phyloP scores from a whole-genome alignment of 2,113 vertebrate genomes.

The Myotis lucifugus region DNA sequence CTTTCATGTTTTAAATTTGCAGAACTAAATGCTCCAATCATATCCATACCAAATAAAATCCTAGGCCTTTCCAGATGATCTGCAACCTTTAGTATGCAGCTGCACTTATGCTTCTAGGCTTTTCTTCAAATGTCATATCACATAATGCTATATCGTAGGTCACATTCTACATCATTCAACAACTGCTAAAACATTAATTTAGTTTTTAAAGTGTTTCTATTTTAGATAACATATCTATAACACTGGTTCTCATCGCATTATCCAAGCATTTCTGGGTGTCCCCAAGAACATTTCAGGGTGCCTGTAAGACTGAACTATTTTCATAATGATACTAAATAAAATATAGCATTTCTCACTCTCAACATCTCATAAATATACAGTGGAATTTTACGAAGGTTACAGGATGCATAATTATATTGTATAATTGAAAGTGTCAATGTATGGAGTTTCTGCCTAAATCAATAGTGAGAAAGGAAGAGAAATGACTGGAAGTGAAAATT shows the following conservation, averaged over 20 bases:
- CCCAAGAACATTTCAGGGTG: neutral
- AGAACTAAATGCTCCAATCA: neutral
- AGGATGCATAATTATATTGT: neutral
- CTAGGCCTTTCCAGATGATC: neutral
- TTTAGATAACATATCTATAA: neutral
- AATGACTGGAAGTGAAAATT: neutral
- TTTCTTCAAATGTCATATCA: neutral
- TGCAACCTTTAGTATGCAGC: neutral
- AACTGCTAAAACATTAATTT: conserved; percentile 39
- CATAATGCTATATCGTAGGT: neutral
- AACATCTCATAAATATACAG: neutral
- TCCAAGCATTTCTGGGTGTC: neutral
- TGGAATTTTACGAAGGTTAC: conserved; percentile 3
- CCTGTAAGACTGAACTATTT: neutral
- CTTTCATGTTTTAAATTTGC: neutral
- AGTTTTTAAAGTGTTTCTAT: conserved; percentile 3
- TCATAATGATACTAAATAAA: conserved; percentile 33
- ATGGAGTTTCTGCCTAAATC: neutral
- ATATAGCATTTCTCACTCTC: neutral
- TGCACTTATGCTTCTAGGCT: neutral
- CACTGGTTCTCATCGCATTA: conserved; percentile 8
- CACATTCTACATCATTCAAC: conserved; percentile 8
- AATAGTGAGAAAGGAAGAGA: neutral
- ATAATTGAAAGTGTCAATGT: neutral
- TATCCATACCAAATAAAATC: neutral